Evolutionary conservation across 2,888 invertebrate species (phyloP), one percentile per base, ranked within the genome.

Genomic region (Asteroscopus sphinx): DNA sequence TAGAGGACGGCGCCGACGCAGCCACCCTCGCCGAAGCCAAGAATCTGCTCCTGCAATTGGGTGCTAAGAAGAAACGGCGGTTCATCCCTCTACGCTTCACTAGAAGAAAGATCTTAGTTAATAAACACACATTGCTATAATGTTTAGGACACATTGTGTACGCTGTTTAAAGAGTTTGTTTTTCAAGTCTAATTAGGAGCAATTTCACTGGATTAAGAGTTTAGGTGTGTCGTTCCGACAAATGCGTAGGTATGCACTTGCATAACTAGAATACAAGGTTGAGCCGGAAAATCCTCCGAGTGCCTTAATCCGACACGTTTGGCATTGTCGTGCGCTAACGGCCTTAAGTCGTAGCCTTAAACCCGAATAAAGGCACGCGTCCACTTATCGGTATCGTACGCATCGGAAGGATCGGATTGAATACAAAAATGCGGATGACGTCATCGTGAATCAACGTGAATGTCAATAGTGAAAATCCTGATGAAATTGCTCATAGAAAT

Each of bases 51-150:
- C 95, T 96, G 21, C 96, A 96, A 84, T 91, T 97, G 53, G 96
- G 96, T 76, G 95, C 95, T 40, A 95, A 96, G 87, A 97, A 97
- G 85, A 96, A 96, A 84, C 93, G 96, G 72, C 96, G 96, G 81
- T 87, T 97, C 61, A 88, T 97, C 36, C 96, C 96, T 25, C 89
- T 96, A 83, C 96, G 96, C 69, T 94, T 97, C 77, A 96, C 96
- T 56, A 96, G 96, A 90, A 96, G 96, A 80, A 97, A 96, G 84
- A 96, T 96, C 42, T 95, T 97, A 92, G 92, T 85, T 16, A 93
- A 93, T 81, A 91, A 90, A 73, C 93, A 94, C 52, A 92, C 92
- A 1, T 76, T 91, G 61, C 87, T 92, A 66, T 91, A 89, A 86
- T 71, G 55, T 59, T 35, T 36, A 53, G 30, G 21, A 37, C 11